phyloP scores from a whole-genome alignment of 2,888 invertebrate species.

The Augochlorella aurata region DNA sequence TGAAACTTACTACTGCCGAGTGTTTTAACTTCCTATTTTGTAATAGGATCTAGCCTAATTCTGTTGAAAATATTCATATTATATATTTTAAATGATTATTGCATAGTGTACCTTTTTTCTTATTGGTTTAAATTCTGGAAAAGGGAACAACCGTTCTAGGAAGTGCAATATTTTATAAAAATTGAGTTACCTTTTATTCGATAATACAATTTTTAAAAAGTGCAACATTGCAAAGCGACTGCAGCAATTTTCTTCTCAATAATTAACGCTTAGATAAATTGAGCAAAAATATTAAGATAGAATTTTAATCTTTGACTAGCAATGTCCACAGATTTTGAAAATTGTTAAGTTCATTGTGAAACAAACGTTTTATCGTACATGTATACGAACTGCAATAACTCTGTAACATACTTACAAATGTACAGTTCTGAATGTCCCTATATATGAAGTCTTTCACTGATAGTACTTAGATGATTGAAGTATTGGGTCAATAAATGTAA shows the following conservation, averaged over 20 bases:
- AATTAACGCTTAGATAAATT: slow-evolving; percentile 19
- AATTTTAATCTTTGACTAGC: background rate
- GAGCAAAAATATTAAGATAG: background rate
- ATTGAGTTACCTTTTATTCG: slow-evolving; percentile 22
- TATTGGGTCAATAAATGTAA: slow-evolving; percentile 44
- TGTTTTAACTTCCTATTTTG: slow-evolving; percentile 13
- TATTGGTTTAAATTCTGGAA: background rate
- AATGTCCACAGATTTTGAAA: background rate
- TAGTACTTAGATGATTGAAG: slow-evolving; percentile 45
- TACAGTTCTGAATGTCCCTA: slow-evolving; percentile 42
- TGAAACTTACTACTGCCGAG: slow-evolving; percentile 18
- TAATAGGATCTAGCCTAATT: background rate
- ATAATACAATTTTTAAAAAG: slow-evolving; percentile 25
- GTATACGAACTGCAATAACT: slow-evolving; percentile 30
- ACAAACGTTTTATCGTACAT: slow-evolving; percentile 7
- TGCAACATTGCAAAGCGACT: slow-evolving; percentile 9
- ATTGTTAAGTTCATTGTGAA: background rate
- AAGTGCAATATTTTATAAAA: slow-evolving; percentile 36
- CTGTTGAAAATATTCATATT: slow-evolving; percentile 7
- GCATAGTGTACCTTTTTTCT: background rate
- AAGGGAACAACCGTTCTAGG: slow-evolving; percentile 16
- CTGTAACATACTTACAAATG: slow-evolving; percentile 36
- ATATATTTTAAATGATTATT: slow-evolving; percentile 7
- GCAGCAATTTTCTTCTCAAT: slow-evolving; percentile 21
- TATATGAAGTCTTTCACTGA: slow-evolving; percentile 49